Evolutionary conservation across 2,113 vertebrate species (phyloP).

Genomic region (Actenoides hombroni): DNA sequence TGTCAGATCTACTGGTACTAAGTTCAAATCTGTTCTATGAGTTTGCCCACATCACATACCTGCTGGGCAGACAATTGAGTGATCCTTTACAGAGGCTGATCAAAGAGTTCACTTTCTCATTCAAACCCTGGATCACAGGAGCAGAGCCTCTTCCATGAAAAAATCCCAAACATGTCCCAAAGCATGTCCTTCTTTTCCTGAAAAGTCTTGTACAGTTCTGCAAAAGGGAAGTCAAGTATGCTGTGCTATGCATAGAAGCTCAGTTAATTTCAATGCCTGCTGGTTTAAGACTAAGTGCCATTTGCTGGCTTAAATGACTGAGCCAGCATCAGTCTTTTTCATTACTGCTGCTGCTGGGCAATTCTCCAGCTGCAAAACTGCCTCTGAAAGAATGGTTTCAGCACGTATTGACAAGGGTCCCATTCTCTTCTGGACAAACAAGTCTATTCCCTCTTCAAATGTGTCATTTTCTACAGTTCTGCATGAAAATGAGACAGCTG

Average conservation of each 20-base stretch:
- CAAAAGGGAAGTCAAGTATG: not conserved
- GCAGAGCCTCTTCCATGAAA: not conserved
- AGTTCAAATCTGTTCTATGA: not conserved
- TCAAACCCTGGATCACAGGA: not conserved
- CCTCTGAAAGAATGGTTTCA: not conserved
- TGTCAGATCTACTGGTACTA: not conserved
- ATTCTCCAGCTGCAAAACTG: conserved; percentile 37
- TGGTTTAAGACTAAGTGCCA: conserved; percentile 6
- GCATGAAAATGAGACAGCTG: not conserved
- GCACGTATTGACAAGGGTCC: not conserved
- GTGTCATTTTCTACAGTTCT: not conserved
- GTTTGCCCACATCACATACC: not conserved
- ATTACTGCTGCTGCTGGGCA: not conserved
- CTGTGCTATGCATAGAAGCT: not conserved
- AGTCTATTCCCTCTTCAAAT: not conserved
- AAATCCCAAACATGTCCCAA: not conserved
- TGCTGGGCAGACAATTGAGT: not conserved
- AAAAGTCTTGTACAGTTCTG: not conserved
- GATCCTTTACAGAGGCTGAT: not conserved
- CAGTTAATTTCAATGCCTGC: not conserved
- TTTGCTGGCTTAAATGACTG: conserved; percentile 27
- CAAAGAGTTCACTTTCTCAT: not conserved
- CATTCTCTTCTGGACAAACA: conserved; percentile 18
- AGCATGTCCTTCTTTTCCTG: not conserved
- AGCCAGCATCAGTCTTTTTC: not conserved